phyloP scores from a whole-genome alignment of 2,113 vertebrate species.

The Labrus mixtus region DNA sequence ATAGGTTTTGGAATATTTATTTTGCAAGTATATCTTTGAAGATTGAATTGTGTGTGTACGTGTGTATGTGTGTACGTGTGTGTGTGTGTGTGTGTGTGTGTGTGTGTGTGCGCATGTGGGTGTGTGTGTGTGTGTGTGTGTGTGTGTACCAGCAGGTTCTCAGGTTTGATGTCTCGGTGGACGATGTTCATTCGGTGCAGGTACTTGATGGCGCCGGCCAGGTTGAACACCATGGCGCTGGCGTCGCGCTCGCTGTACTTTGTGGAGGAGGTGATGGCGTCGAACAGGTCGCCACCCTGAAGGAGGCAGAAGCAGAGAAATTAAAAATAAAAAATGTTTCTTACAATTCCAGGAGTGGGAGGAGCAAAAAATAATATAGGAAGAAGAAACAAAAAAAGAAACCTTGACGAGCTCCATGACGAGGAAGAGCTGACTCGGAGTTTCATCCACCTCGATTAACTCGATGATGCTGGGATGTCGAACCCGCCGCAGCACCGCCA shows the following conservation, averaged over 20 bases:
- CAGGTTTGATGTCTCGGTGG: conserved; percentile 98
- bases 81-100: neutral
- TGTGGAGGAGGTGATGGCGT: conserved; percentile 98
- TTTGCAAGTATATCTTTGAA: no score
- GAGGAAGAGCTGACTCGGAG: conserved; percentile 91
- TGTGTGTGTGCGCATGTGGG: no score
- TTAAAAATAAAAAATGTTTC: neutral
- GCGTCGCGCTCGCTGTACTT: conserved; percentile 97
- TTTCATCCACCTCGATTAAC: conserved; percentile 96
- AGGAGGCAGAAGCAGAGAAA: neutral
- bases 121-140: neutral
- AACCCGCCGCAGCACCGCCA: conserved; percentile 92
- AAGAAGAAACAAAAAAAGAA: neutral
- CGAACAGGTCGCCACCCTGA: conserved; percentile 97
- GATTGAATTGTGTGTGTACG: neutral
- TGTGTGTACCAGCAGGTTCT: conserved; percentile 92
- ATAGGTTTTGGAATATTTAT: no score
- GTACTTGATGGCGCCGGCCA: conserved; percentile 93
- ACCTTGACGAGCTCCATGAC: conserved; percentile 99
- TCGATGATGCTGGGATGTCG: conserved; percentile 98
- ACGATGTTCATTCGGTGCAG: conserved; percentile 96
- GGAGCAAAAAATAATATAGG: no score
- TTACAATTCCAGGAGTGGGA: no score
- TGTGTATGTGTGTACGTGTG: neutral
- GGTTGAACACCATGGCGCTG: conserved; percentile 97